Conservation (phyloP, 2,797 vertebrate genomes). For the Dryobates pubescens region DNA sequence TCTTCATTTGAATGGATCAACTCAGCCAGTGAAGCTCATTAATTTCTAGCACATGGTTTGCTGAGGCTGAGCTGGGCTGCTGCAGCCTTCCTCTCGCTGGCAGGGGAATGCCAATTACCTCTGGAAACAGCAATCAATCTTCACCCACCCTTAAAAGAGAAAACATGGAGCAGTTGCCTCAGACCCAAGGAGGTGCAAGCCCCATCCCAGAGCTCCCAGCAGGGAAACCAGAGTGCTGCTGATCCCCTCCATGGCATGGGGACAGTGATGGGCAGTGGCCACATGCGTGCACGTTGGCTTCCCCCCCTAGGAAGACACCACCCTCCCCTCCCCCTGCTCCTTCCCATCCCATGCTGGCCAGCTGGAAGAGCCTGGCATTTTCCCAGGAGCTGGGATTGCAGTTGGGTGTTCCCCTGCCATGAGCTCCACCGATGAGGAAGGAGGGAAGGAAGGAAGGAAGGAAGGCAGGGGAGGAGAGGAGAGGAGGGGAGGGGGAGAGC, state of each 20-base stretch:
- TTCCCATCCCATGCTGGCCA: not conserved
- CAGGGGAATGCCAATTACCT: slow-evolving; percentile 25
- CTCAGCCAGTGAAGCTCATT: slow-evolving; percentile 62
- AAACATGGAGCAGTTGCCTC: not conserved
- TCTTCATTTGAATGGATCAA: slow-evolving; percentile 69
- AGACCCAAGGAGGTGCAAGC: not conserved
- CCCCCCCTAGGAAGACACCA: not conserved
- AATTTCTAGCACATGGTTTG: slow-evolving; percentile 65
- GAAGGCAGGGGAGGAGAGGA: not conserved
- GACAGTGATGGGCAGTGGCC: too few relatives aligned
- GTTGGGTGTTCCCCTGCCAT: fast-evolving
- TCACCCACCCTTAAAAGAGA: slow-evolving; percentile 23
- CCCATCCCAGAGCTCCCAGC: too few relatives aligned
- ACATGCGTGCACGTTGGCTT: fast-evolving
- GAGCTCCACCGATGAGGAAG: not conserved
- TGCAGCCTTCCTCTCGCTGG: not conserved
- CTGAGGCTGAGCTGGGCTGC: slow-evolving; percentile 38
- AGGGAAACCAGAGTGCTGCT: too few relatives aligned
- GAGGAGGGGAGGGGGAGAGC: not conserved
- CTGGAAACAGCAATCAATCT: slow-evolving; percentile 53
- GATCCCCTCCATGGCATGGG: too few relatives aligned
- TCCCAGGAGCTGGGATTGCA: fast-evolving
- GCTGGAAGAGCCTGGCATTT: not conserved
- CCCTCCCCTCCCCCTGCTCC: not conserved
- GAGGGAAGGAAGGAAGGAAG: not conserved